Base-by-base conservation (phyloP, 2,888 invertebrate genomes). In the Cactoblastis cactorum region DNA sequence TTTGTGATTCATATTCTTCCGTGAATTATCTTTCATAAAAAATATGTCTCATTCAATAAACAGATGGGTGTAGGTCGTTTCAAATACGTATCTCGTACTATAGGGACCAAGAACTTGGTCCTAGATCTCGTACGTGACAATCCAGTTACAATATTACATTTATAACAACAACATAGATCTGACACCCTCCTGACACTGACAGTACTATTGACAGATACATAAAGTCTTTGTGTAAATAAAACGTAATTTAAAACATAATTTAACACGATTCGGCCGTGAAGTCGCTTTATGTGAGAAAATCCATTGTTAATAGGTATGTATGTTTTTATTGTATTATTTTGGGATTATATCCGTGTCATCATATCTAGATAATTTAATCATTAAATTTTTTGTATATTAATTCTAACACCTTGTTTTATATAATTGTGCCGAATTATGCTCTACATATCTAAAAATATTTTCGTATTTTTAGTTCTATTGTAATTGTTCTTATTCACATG, bases 141-240 rank as follows among this genome's bases (percentile, higher is more conserved):
- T n/a, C n/a, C n/a, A n/a, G n/a, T n/a, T n/a, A n/a, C n/a, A n/a
- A n/a, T n/a, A n/a, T n/a, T n/a, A n/a, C n/a, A n/a, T n/a, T n/a
- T n/a, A n/a, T n/a, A n/a, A n/a, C n/a, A n/a, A n/a, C n/a, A n/a
- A n/a, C n/a, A n/a, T n/a, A n/a, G n/a, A n/a, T n/a, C n/a, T n/a
- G n/a, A n/a, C n/a, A n/a, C n/a, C n/a, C n/a, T n/a, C n/a, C n/a
- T n/a, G n/a, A 18, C 35, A 35, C 19, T 39, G 46, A 46, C 33
- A 34, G n/a, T n/a, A n/a, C n/a, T n/a, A n/a, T 34, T 46, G 46
- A 46, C 46, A 17, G 34, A 6, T 19, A 38, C n/a, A 9, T 6
- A 19, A 17, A 43, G 15, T 43, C 17, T 22, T 41, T 67, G 67
- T 68, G 70, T 74, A 69, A 72, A 69, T 68, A 74, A 68, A 69